Conservation (phyloP, 2,113 vertebrate genomes). For the Ochotona curzoniae region DNA sequence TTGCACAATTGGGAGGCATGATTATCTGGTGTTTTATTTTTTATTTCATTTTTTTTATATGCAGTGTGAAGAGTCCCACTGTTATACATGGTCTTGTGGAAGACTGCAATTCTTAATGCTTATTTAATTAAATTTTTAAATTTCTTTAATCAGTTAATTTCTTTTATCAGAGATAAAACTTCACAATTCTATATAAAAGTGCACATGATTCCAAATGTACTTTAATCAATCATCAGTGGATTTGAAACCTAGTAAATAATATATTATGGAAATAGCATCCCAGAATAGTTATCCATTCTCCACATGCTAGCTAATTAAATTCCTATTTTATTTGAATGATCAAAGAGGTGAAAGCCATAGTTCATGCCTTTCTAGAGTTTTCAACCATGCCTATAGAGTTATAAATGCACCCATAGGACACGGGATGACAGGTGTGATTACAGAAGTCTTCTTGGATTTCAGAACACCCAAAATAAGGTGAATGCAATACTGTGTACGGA, state of each 20-base stretch:
- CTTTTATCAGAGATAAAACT: too few species aligned
- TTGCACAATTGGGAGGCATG: too few species aligned
- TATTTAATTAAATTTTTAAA: too few species aligned
- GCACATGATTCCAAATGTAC: background rate
- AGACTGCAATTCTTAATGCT: too few species aligned
- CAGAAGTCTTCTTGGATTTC: background rate
- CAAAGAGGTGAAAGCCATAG: background rate
- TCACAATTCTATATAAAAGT: too few species aligned
- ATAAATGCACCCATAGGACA: background rate
- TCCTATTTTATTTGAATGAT: background rate
- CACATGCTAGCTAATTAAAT: background rate
- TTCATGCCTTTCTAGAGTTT: background rate
- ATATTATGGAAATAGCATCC: background rate
- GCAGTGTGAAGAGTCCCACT: too few species aligned
- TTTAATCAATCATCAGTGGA: background rate
- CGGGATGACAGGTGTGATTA: background rate
- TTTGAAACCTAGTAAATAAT: constrained; percentile 33
- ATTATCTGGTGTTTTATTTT: too few species aligned
- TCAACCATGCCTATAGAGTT: background rate
- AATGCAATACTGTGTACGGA: too few species aligned
- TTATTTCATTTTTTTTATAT: too few species aligned
- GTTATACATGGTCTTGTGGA: too few species aligned
- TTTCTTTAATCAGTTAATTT: too few species aligned
- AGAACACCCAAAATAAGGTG: background rate
- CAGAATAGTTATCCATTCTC: background rate